Evolutionary conservation across 2,797 vertebrate species (phyloP), one percentile per base, ranked within the genome.

Genomic region (Taenioides sp.): DNA sequence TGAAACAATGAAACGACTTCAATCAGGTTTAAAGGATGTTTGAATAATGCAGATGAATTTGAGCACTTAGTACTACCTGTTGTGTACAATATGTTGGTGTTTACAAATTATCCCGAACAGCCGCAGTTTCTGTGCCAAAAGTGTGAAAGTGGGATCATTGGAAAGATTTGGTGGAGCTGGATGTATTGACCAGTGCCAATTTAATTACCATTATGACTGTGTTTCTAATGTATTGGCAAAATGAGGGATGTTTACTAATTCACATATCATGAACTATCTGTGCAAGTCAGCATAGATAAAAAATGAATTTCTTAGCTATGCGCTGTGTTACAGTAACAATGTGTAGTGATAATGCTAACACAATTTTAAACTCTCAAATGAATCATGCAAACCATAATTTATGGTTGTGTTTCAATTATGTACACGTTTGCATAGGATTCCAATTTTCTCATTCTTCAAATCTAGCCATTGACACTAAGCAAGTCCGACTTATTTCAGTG

Each of bases 401-500:
- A 57, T 23, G 40, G 34, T 43, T 23, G 10, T n/a, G 37, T 23
- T 22, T 14, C 31, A 63, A 7, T 23, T 40, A 63, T 23, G 20
- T 63, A 63, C 61, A 63, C 34, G 17, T 63, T 62, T 63, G 4
- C 34, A 63, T 23, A 43, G 7, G 7, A 61, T 61, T 9, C 18
- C 17, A 61, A 20, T 63, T 23, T 40, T 43, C n/a, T 40, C 11
- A 40, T 23, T 37, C 4, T 63, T 63, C 61, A 63, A 43, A 63
- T 55, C 12, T 54, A 67, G 67, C 64, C 68, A 70, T 78, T 75
- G 50, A 75, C 31, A 79, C 67, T 7, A 62, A 75, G 67, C 60
- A 25, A 1, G 57, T 52, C 65, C 71, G 66, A 69, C 84, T 76
- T 28, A 71, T 77, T 65, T 59, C 72, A 76, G 71, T 72, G 73